Percentiles rank a stretch among this genome's conserved stretches.
Conservation (phyloP, 1,140 invertebrate genomes). For the Propsilocerus akamusi region DNA sequence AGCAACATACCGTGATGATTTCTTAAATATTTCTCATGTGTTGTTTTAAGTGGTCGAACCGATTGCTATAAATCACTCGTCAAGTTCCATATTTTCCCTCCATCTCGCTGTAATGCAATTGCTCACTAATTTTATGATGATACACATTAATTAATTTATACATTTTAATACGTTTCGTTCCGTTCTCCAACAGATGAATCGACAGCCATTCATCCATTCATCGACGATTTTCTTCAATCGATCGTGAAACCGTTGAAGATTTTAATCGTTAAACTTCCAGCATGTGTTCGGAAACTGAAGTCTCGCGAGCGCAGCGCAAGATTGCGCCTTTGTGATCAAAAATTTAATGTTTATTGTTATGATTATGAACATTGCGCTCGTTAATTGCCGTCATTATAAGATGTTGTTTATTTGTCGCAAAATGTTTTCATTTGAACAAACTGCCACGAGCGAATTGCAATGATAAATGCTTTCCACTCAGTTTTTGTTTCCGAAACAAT, state of each 20-base stretch:
- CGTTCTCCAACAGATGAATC: neutral
- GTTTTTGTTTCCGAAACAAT: no score
- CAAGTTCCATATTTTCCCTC: neutral
- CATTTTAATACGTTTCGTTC: neutral
- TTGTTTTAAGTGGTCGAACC: neutral
- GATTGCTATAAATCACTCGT: neutral
- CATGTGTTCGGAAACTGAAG: neutral
- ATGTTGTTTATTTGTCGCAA: neutral
- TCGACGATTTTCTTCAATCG: constrained; percentile 4
- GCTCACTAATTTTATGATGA: neutral
- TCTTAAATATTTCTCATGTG: no score
- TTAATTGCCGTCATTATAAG: neutral
- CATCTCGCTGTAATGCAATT: neutral
- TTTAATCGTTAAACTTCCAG: neutral
- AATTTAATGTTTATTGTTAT: neutral
- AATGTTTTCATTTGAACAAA: neutral
- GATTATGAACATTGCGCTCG: neutral
- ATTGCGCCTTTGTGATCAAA: neutral
- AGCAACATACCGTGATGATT: no score
- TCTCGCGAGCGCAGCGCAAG: neutral
- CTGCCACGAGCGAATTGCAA: neutral
- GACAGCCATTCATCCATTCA: neutral
- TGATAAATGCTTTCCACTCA: no score
- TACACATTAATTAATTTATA: neutral
- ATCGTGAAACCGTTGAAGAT: neutral